Conservation (phyloP, 2,888 invertebrate species). For the Onchidella celtica region DNA sequence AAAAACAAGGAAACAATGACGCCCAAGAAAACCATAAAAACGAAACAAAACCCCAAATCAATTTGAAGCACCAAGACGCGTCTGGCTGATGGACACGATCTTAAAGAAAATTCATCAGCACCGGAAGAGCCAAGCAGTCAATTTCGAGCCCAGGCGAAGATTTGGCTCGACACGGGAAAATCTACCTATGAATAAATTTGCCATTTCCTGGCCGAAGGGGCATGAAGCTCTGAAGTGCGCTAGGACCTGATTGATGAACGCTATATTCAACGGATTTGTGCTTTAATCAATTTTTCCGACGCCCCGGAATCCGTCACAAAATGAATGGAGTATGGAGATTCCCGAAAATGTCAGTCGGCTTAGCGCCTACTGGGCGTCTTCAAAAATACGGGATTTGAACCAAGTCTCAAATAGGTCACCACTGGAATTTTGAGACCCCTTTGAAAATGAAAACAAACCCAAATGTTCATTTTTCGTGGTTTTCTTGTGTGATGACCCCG, state of each 20-base stretch:
- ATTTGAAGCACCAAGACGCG: slow-evolving; percentile 40
- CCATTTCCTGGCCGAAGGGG: slow-evolving; percentile 60
- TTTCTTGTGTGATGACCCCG: too few relatives aligned
- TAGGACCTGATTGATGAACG: slow-evolving; percentile 55
- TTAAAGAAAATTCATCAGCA: slow-evolving; percentile 43
- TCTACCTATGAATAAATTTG: slow-evolving; percentile 62
- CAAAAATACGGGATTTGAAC: too few relatives aligned
- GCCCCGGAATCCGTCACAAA: slow-evolving; percentile 38
- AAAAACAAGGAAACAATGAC: slow-evolving; percentile 12
- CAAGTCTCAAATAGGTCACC: too few relatives aligned
- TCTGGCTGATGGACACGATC: slow-evolving; percentile 42
- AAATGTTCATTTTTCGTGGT: too few relatives aligned
- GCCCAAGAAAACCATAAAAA: slow-evolving; percentile 14
- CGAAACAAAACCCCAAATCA: slow-evolving; percentile 29
- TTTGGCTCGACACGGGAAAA: slow-evolving; percentile 41
- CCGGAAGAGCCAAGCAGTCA: slow-evolving; percentile 44
- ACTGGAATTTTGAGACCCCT: too few relatives aligned
- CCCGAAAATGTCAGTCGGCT: slow-evolving; percentile 10
- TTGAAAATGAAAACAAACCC: too few relatives aligned
- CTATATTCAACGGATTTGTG: slow-evolving; percentile 57
- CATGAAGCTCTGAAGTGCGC: slow-evolving; percentile 36
- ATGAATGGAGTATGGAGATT: slow-evolving; percentile 40
- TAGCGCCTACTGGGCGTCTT: background rate
- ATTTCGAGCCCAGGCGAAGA: slow-evolving; percentile 27
- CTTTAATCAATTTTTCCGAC: slow-evolving; percentile 56